A percentile compares a stretch with the other conserved stretches of the same genome.
Evolutionary conservation across 2,113 vertebrate species (phyloP).

Genomic region (Carlito syrichta): DNA sequence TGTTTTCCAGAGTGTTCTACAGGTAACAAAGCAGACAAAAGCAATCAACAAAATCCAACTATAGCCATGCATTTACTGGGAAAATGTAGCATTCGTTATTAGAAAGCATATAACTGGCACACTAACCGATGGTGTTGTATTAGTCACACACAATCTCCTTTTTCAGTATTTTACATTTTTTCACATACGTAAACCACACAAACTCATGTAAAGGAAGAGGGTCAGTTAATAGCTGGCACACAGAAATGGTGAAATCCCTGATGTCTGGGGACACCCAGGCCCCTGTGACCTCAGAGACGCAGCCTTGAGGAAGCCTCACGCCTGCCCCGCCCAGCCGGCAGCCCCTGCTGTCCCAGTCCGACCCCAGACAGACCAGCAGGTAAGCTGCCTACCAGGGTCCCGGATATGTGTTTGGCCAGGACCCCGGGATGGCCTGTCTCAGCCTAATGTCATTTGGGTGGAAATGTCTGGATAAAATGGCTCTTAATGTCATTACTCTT

Average conservation of each 20-base stretch:
- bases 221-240: background rate
- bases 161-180: too few relatives aligned
- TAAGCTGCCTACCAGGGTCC: too few relatives aligned
- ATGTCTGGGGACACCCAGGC: background rate
- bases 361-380: rapidly evolving
- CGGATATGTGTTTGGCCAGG: rapidly evolving
- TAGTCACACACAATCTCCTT: background rate
- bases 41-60: background rate
- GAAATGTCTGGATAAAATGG: background rate
- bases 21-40: background rate
- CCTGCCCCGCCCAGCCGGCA: rapidly evolving
- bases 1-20: background rate
- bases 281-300: rapidly evolving
- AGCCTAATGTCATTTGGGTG: background rate
- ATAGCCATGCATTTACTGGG: rapidly evolving
- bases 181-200: rapidly evolving
- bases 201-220: too few relatives aligned
- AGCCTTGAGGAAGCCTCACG: background rate
- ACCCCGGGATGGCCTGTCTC: background rate
- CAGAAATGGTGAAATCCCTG: too few relatives aligned
- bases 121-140: background rate
- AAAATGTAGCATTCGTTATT: background rate
- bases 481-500: background rate
- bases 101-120: background rate
- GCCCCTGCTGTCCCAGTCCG: background rate